Conservation (phyloP, 2,797 vertebrate species). For the Intellagama lesueurii region DNA sequence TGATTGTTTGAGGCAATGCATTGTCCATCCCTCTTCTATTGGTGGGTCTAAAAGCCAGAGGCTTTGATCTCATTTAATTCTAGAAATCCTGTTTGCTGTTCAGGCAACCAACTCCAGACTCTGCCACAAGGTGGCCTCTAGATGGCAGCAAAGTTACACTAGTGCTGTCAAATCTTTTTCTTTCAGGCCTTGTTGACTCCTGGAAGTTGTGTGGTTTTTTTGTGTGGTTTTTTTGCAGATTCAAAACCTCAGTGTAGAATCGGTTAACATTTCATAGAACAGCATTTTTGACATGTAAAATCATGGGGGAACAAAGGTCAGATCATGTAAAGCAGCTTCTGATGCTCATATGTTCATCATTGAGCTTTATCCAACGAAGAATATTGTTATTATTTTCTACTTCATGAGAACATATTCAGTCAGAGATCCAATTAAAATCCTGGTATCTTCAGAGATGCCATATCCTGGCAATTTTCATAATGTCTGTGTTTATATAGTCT, state of each 20-base stretch:
- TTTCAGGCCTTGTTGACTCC: background rate
- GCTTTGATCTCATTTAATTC: background rate
- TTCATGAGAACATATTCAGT: background rate
- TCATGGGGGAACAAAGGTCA: background rate
- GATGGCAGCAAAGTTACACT: constrained; percentile 13
- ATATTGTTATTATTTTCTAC: too few relatives aligned
- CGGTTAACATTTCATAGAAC: background rate
- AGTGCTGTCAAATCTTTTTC: background rate
- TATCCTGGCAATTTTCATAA: background rate
- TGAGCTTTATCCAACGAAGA: background rate
- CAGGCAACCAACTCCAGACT: background rate
- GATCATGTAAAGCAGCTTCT: background rate
- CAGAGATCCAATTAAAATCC: background rate
- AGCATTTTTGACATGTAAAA: background rate
- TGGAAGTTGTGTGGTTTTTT: background rate
- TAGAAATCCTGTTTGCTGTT: background rate
- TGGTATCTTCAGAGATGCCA: background rate
- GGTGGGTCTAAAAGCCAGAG: background rate
- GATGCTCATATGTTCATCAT: background rate
- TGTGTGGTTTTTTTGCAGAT: background rate
- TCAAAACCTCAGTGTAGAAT: background rate
- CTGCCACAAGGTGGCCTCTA: background rate
- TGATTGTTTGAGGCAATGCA: background rate
- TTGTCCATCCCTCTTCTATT: too few relatives aligned
- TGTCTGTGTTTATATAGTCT: background rate